A percentile compares a stretch with the other conserved stretches of the same genome.
Conservation (phyloP, 92 coral and sea anemone species). For the Porites lobata region DNA sequence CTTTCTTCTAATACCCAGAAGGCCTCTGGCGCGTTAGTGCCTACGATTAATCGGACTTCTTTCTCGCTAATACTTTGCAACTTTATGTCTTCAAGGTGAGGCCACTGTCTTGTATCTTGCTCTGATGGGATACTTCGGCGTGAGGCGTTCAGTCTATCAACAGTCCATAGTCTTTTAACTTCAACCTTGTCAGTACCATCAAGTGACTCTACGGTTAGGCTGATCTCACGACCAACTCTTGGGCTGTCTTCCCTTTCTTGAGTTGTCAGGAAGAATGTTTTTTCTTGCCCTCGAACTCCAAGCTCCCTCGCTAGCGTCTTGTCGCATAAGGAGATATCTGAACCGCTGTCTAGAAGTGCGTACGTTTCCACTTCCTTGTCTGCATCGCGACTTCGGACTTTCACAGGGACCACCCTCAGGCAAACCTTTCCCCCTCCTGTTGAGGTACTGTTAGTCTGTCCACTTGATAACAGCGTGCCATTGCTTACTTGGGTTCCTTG, state of each 20-base stretch:
- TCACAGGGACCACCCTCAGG: no score
- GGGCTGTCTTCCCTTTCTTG: no score
- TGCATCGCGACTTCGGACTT: not conserved
- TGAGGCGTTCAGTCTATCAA: constrained; percentile 52
- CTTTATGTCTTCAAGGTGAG: constrained; percentile 45
- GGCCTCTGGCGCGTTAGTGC: constrained; percentile 65
- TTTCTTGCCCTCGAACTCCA: no score
- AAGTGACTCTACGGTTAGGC: constrained; percentile 32
- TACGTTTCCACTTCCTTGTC: constrained; percentile 38
- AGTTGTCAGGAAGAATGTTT: no score
- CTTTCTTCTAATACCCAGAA: constrained; percentile 71
- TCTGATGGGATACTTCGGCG: constrained; percentile 48
- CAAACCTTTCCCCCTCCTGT: no score
- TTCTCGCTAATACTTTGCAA: constrained; percentile 36
- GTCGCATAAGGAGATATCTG: constrained; percentile 41
- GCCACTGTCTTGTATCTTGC: constrained; percentile 45
- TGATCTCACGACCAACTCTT: constrained; percentile 25
- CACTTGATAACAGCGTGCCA: not conserved
- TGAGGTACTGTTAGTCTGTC: constrained; percentile 8
- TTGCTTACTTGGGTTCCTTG: not conserved
- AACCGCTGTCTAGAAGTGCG: constrained; percentile 64
- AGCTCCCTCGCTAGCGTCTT: no score
- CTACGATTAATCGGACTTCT: constrained; percentile 40
- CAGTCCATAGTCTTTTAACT: constrained; percentile 56
- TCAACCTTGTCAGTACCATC: constrained; percentile 39